phyloP scores from a whole-genome alignment of 2,888 invertebrate species.

The Orchestes rusci region DNA sequence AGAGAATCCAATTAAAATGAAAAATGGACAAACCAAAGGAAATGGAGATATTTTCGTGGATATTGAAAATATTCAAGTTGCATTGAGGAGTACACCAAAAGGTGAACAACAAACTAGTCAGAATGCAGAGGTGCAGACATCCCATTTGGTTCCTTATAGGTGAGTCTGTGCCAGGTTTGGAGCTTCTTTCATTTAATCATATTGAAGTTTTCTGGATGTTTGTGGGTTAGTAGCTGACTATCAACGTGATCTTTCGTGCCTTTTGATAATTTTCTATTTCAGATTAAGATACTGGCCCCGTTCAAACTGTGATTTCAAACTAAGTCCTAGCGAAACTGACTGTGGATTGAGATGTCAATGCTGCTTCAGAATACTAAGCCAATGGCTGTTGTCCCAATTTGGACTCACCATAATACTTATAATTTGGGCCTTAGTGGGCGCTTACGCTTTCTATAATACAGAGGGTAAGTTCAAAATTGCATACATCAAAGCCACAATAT shows the following conservation, averaged over 20 bases:
- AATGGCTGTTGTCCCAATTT: conserved; percentile 51
- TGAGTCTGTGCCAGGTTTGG: background rate
- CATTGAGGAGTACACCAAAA: conserved; percentile 15
- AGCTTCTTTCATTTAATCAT: background rate
- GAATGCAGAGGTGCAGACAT: conserved; percentile 45
- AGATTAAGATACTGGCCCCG: conserved; percentile 48
- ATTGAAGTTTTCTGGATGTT: background rate
- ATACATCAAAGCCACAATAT: too few relatives aligned
- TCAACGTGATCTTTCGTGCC: too few relatives aligned
- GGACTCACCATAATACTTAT: conserved; percentile 54
- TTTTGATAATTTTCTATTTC: conserved; percentile 6
- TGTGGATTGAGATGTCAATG: conserved; percentile 36
- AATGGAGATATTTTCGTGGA: conserved; percentile 37
- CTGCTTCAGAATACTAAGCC: conserved; percentile 45
- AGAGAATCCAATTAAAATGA: conserved; percentile 32
- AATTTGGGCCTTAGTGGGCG: conserved; percentile 57
- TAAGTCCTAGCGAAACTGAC: conserved; percentile 37
- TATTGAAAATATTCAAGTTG: conserved; percentile 37
- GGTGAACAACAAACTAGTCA: conserved; percentile 9
- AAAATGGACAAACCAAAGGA: conserved; percentile 30
- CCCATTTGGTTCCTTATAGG: conserved; percentile 45
- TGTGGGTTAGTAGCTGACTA: too few relatives aligned
- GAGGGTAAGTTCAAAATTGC: conserved; percentile 47
- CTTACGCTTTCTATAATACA: conserved; percentile 56
- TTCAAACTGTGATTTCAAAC: conserved; percentile 46